These are phyloP conservation scores for Branchellion lobata DNA, from an alignment of 2,888 invertebrate genomes.

Conservation along the genomic window DNA sequence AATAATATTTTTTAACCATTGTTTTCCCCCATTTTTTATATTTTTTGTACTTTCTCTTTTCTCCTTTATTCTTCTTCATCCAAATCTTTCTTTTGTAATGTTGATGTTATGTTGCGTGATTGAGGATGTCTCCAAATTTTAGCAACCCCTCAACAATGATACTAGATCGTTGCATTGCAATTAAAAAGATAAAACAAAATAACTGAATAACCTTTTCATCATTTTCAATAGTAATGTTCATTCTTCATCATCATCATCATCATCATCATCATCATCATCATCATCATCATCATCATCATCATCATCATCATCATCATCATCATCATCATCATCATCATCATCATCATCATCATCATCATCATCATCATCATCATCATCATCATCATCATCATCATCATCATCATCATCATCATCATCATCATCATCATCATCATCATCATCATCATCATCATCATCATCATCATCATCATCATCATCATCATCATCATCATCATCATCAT, in stretches of 20 bases:
- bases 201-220: no score
- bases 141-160: no score
- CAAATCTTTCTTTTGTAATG: no score
- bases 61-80: no score
- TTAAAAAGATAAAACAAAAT: neutral
- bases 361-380: slow-evolving; percentile 34
- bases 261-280: slow-evolving; percentile 32
- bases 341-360: slow-evolving; percentile 34
- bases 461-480: slow-evolving; percentile 39
- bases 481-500: slow-evolving; percentile 28
- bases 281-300: slow-evolving; percentile 36
- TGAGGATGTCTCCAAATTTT: no score
- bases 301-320: slow-evolving; percentile 28
- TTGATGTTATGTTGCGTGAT: no score
- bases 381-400: slow-evolving; percentile 31
- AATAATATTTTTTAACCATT: no score
- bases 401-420: neutral
- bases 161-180: no score
- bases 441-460: slow-evolving; percentile 26
- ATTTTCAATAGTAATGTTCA: no score
- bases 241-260: slow-evolving; percentile 10
- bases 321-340: slow-evolving; percentile 25
- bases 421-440: neutral
- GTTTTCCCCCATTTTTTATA: no score
- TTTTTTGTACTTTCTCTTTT: no score